A percentile compares a stretch with the other conserved stretches of the same genome.
Evolutionary conservation across 2,888 invertebrate genomes (phyloP).

Genomic region (Drosophila trichaetosa): DNA sequence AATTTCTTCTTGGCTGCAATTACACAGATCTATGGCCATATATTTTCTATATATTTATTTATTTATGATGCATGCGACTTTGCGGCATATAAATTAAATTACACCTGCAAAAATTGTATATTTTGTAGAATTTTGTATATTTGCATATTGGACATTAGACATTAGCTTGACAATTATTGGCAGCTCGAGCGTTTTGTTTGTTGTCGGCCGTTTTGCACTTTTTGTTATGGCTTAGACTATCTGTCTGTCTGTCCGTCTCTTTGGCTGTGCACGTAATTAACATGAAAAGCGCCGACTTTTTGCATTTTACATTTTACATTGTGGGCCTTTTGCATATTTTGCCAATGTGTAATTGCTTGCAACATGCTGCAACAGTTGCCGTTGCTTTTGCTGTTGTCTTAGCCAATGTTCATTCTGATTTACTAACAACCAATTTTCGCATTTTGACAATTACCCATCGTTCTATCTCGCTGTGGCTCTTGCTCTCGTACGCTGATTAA

Average conservation of each 20-base stretch:
- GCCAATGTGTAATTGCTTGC: conserved; percentile 56
- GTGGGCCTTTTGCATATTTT: conserved; percentile 19
- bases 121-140: conserved; percentile 1
- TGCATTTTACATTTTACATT: conserved; percentile 20
- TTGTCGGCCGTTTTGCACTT: conserved; percentile 3
- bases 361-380: conserved; percentile 40
- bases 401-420: conserved; percentile 20
- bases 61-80: conserved; percentile 67
- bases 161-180: conserved; percentile 58
- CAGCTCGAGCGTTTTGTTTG: conserved; percentile 46
- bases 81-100: conserved; percentile 72
- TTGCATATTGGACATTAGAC: conserved; percentile 11
- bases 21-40: conserved; percentile 25
- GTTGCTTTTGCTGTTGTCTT: conserved; percentile 9
- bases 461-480: not conserved
- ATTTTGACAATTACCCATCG: conserved; percentile 22
- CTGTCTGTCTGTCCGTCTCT: not conserved
- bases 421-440: conserved; percentile 17
- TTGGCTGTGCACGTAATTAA: conserved; percentile 49
- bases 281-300: conserved; percentile 73
- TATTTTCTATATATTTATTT: conserved; percentile 36
- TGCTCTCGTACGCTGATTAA: not conserved
- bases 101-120: conserved; percentile 4
- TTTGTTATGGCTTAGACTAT: not conserved
- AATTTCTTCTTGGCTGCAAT: conserved; percentile 35